Evolutionary conservation across 2,797 vertebrate species (phyloP).

Genomic region (Ibycter americanus): DNA sequence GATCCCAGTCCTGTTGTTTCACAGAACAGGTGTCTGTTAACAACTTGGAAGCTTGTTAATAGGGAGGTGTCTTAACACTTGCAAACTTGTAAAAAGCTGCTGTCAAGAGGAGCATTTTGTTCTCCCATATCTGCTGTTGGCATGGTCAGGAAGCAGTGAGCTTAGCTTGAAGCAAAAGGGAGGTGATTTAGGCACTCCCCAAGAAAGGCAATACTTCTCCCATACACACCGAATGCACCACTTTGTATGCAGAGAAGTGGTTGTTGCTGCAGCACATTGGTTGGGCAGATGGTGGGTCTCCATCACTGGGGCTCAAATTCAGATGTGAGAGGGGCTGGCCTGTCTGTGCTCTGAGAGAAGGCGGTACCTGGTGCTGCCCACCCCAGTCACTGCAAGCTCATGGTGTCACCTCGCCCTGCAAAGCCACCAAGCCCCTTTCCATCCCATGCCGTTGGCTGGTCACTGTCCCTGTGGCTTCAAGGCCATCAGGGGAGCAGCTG

Average conservation of each 20-base stretch:
- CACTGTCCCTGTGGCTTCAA: neutral
- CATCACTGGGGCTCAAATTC: neutral
- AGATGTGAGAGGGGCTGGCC: neutral
- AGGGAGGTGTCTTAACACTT: neutral
- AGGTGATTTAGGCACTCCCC: neutral
- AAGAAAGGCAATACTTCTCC: neutral
- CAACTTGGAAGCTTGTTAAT: neutral
- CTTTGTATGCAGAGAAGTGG: neutral
- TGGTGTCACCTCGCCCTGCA: neutral
- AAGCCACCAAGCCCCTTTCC: neutral
- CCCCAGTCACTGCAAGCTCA: neutral
- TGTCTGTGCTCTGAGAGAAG: neutral
- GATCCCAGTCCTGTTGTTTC: neutral
- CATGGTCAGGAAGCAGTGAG: neutral
- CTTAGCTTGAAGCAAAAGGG: neutral
- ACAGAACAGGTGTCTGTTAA: neutral
- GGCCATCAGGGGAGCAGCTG: neutral
- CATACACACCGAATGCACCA: neutral
- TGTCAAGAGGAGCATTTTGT: neutral
- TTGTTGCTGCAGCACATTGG: neutral
- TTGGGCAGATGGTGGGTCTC: neutral
- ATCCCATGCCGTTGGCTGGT: neutral
- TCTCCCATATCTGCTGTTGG: neutral
- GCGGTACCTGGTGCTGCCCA: neutral
- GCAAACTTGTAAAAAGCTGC: neutral